Evolutionary conservation across 2,113 vertebrate genomes (phyloP).

Genomic region (Oryzias javanicus): DNA sequence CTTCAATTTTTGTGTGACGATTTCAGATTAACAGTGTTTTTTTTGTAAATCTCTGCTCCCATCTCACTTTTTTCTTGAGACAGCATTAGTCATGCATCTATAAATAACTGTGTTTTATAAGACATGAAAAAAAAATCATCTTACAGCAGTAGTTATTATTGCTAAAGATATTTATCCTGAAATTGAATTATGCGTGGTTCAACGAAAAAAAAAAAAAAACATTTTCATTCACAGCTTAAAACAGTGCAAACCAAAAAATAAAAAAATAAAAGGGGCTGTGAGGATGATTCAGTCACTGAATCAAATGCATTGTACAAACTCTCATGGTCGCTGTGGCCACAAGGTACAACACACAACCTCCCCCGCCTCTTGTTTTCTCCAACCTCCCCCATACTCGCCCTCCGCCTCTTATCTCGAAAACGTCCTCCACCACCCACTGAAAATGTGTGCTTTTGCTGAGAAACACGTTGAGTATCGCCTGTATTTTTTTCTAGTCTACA

Average conservation of each 20-base stretch:
- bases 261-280: neutral
- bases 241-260: slow-evolving; percentile 12
- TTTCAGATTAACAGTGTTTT: neutral
- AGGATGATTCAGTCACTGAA: slow-evolving; percentile 13
- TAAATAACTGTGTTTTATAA: slow-evolving; percentile 50
- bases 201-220: neutral
- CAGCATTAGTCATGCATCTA: slow-evolving; percentile 30
- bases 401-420: slow-evolving; percentile 62
- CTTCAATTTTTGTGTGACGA: neutral
- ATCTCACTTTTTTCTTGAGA: slow-evolving; percentile 23
- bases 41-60: slow-evolving; percentile 8
- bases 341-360: slow-evolving; percentile 44
- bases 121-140: neutral
- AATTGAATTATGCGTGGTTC: neutral
- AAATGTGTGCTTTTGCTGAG: slow-evolving; percentile 62
- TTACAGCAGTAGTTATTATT: neutral
- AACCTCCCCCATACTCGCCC: slow-evolving; percentile 63
- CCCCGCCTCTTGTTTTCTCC: slow-evolving; percentile 54
- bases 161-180: slow-evolving; percentile 5
- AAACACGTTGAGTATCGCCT: slow-evolving; percentile 33
- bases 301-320: slow-evolving; percentile 29
- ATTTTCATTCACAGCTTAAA: slow-evolving; percentile 7
- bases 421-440: slow-evolving; percentile 69
- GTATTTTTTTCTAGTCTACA: slow-evolving; percentile 28
- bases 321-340: slow-evolving; percentile 30